phyloP scores from a whole-genome alignment of 23 tunicate genomes.

The Clavelina lepadiformis region DNA sequence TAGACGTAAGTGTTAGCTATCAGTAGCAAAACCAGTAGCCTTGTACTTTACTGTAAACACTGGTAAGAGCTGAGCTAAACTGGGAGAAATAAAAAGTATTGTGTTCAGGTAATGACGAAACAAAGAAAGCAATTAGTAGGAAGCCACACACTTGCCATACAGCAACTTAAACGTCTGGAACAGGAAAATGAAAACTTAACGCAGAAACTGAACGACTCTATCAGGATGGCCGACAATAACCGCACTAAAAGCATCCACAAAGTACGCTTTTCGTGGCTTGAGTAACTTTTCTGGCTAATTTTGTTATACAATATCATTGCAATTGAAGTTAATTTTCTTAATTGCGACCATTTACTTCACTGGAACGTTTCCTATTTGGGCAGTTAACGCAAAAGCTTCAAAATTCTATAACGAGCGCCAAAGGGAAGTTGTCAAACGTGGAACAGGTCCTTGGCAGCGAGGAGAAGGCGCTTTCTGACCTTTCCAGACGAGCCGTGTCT shows the following conservation, averaged over 20 bases:
- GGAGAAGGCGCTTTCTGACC: background rate
- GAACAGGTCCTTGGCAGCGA: background rate
- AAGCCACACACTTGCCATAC: conserved; percentile 1
- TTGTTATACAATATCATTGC: too few relatives aligned
- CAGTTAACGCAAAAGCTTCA: background rate
- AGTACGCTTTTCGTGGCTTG: too few relatives aligned
- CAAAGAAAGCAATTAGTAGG: conserved; percentile 10
- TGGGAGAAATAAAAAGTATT: background rate
- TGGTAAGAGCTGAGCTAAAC: too few relatives aligned
- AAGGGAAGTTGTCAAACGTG: background rate
- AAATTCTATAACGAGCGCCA: background rate
- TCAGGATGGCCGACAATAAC: too few relatives aligned
- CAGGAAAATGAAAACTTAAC: conserved; percentile 6
- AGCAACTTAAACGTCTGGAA: background rate
- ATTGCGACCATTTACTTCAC: too few relatives aligned
- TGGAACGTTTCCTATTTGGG: too few relatives aligned
- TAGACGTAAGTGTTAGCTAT: conserved; percentile 1
- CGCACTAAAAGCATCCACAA: too few relatives aligned
- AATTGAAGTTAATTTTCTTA: too few relatives aligned
- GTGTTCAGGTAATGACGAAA: conserved; percentile 11
- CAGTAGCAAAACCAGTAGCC: background rate
- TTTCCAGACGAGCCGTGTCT: background rate
- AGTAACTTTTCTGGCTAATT: too few relatives aligned
- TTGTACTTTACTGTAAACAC: too few relatives aligned
- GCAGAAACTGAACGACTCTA: too few relatives aligned